Base-by-base conservation (phyloP, 2,113 vertebrate genomes). In the Polyodon spathula region DNA sequence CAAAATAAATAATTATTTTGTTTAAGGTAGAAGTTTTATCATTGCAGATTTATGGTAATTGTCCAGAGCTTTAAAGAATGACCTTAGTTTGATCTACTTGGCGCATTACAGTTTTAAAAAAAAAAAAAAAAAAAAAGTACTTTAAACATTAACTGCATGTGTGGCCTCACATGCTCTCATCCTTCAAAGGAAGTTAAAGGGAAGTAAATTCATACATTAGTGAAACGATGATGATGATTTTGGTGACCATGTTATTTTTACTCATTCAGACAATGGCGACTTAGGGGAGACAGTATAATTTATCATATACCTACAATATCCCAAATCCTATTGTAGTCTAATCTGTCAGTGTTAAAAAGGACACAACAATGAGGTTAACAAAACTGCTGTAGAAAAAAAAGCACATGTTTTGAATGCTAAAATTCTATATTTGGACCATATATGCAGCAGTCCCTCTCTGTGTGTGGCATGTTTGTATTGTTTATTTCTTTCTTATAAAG, bases 401-500 rank as follows among this genome's bases (percentile, higher is more conserved):
- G 17, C 27, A 55, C 27, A 6, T 55, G 53, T 55, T 55, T 55
- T 55, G n/a, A 55, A 55, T 55, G 53, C 37, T 55, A 37, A 55
- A 63, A 63, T 63, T 70, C 63, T 65, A 66, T 61, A 75, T 73
- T 71, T 71, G 67, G 67, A 61, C 66, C 73, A 51, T 54, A 72
- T 56, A 63, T 63, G 71, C 71, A 66, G 64, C 73, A 51, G 40
- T 42, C 3, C 8, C 40, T 75, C 76, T 77, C 79, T 85, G 82
- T 84, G 84, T 86, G 84, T 68, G 78, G 77, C 80, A 70, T 55
- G 64, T 72, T 84, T 78, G 80, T 81, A 40, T 56, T 84, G 3
- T 27, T 27, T 84, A 77, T 85, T 81, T 82, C 80, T 63, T 76
- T 65, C 76, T 27, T 27, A 27, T 27, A 27, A 27, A 27, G 27